Conservation (phyloP, 2,113 vertebrate genomes). For the Tachuris rubrigastra region DNA sequence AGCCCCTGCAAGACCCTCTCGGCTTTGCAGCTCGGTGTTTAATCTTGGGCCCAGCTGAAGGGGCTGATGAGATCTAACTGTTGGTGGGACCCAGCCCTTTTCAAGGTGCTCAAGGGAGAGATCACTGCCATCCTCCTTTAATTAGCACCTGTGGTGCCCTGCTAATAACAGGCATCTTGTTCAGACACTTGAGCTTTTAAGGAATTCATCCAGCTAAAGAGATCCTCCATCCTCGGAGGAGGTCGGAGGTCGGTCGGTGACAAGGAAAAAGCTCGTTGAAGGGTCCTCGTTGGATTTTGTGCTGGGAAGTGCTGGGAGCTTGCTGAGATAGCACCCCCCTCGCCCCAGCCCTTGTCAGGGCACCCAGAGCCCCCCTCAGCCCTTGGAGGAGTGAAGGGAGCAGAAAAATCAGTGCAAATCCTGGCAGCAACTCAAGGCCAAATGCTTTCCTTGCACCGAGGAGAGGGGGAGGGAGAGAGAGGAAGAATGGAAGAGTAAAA, state of each 20-base stretch:
- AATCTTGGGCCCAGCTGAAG: neutral
- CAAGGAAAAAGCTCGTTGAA: neutral
- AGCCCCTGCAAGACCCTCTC: neutral
- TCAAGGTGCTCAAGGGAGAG: neutral
- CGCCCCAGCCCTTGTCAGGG: neutral
- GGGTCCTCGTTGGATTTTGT: fast-evolving
- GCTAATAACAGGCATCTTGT: neutral
- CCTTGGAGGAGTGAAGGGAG: neutral
- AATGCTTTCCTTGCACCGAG: fast-evolving
- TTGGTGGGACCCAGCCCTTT: neutral
- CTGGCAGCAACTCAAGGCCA: fast-evolving
- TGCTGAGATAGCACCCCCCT: fast-evolving
- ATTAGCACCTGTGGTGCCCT: neutral
- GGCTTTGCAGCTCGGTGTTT: neutral
- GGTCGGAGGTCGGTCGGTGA: fast-evolving
- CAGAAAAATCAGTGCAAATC: neutral
- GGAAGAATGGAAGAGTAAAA: neutral
- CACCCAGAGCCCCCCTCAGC: neutral
- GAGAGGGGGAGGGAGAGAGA: neutral
- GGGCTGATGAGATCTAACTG: neutral
- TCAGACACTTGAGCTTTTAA: neutral
- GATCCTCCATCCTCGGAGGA: fast-evolving
- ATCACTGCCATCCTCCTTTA: neutral
- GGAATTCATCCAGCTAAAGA: neutral
- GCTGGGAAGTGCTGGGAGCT: neutral